Percentiles rank a stretch among this genome's conserved stretches.
Conservation (phyloP, 2,113 vertebrate genomes). For the Rhinichthys klamathensis region DNA sequence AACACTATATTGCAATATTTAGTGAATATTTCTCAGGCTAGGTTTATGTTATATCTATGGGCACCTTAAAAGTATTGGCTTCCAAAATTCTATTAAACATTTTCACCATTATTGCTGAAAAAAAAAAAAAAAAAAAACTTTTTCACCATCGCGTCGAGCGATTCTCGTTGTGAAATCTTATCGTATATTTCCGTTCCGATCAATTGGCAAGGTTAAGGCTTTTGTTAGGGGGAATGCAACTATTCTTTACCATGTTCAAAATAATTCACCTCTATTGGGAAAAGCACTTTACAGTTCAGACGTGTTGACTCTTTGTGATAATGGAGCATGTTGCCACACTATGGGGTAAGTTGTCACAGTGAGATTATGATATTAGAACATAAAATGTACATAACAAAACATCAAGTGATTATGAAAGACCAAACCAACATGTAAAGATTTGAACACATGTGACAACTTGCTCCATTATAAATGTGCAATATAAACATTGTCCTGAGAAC, state of each 20-base stretch:
- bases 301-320: too few species aligned
- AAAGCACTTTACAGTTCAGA: neutral
- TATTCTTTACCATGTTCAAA: neutral
- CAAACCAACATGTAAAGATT: neutral
- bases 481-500: too few species aligned
- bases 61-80: neutral
- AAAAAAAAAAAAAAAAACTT: neutral
- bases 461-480: neutral
- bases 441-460: neutral
- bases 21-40: slow-evolving; percentile 1
- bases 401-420: neutral
- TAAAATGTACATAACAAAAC: neutral
- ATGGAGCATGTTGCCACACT: neutral
- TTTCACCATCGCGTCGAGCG: neutral
- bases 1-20: neutral
- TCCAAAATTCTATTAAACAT: neutral
- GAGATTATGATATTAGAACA: neutral
- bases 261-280: neutral
- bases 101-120: neutral
- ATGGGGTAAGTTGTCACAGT: neutral
- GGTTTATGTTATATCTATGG: neutral
- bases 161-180: neutral
- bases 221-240: neutral
- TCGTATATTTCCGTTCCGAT: neutral
- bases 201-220: neutral